phyloP scores from a whole-genome alignment of 2,888 invertebrate genomes.

The Diaphora mendica region DNA sequence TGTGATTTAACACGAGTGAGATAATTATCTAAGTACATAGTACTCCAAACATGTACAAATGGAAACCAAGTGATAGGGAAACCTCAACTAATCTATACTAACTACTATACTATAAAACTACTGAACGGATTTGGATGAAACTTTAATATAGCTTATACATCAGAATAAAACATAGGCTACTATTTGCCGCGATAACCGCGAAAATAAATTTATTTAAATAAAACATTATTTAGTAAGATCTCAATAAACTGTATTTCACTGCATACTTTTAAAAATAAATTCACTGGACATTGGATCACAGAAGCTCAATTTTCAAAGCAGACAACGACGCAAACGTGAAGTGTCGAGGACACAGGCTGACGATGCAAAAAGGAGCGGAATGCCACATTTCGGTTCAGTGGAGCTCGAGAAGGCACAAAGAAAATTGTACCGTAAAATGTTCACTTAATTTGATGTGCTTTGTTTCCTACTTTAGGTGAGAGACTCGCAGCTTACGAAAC shows the following conservation, averaged over 20 bases:
- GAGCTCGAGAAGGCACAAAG: slow-evolving; percentile 40
- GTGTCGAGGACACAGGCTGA: slow-evolving; percentile 43
- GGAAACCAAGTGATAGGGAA: background rate
- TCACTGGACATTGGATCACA: slow-evolving; percentile 39
- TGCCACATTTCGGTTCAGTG: slow-evolving; percentile 47
- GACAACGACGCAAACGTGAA: slow-evolving; percentile 55
- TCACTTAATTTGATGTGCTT: slow-evolving; percentile 43
- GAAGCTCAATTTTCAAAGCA: slow-evolving; percentile 50
- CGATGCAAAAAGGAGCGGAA: slow-evolving; percentile 45
- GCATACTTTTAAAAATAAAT: slow-evolving; percentile 35
- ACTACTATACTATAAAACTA: too few relatives aligned
- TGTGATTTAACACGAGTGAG: too few relatives aligned
- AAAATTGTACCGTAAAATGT: slow-evolving; percentile 48
- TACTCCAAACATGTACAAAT: background rate
- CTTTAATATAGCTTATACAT: too few relatives aligned
- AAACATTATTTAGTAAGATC: background rate
- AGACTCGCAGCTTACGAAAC: background rate
- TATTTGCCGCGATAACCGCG: too few relatives aligned
- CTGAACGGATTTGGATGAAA: too few relatives aligned
- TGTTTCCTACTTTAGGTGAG: slow-evolving; percentile 20
- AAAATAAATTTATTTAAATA: too few relatives aligned
- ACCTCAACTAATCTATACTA: too few relatives aligned
- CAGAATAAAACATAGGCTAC: too few relatives aligned
- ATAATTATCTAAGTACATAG: background rate
- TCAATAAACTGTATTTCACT: slow-evolving; percentile 22